Evolutionary conservation across 2,888 invertebrate genomes (phyloP).

Genomic region (Halocaridina rubra): DNA sequence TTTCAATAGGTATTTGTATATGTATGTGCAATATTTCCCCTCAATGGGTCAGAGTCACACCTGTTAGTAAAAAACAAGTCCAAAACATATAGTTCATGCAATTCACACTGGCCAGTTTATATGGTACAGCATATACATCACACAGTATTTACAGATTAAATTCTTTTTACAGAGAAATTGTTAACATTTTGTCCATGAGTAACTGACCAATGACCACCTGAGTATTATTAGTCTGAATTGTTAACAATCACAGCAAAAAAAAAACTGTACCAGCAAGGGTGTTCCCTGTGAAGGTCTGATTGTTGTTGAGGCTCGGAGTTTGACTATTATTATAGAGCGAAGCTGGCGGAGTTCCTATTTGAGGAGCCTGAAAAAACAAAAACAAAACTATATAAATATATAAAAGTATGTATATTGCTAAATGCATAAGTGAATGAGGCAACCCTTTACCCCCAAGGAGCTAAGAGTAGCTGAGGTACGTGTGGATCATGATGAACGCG

Average conservation of each 20-base stretch:
- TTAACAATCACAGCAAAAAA: constrained; percentile 28
- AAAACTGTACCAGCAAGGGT: constrained; percentile 64
- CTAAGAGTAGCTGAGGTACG: no score
- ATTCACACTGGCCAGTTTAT: constrained; percentile 39
- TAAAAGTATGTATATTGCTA: no score
- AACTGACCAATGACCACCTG: constrained; percentile 30
- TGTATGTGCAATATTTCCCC: constrained; percentile 29
- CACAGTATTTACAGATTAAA: no score
- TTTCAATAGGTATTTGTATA: background rate
- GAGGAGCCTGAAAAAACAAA: constrained; percentile 70
- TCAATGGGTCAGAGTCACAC: no score
- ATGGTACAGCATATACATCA: background rate
- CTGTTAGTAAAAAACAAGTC: background rate
- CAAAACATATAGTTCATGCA: constrained; percentile 28
- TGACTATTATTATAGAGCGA: constrained; percentile 73
- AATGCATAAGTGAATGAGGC: no score
- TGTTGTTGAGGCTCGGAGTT: constrained; percentile 75
- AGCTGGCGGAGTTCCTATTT: constrained; percentile 75
- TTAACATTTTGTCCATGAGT: background rate
- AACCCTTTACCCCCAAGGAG: no score
- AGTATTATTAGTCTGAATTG: constrained; percentile 12
- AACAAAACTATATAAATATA: no score
- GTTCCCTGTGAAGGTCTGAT: constrained; percentile 68
- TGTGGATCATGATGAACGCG: no score
- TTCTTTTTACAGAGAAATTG: background rate